These are phyloP conservation scores for Germaria angustata DNA, from an alignment of 2,888 invertebrate genomes.

Conservation along the genomic window DNA sequence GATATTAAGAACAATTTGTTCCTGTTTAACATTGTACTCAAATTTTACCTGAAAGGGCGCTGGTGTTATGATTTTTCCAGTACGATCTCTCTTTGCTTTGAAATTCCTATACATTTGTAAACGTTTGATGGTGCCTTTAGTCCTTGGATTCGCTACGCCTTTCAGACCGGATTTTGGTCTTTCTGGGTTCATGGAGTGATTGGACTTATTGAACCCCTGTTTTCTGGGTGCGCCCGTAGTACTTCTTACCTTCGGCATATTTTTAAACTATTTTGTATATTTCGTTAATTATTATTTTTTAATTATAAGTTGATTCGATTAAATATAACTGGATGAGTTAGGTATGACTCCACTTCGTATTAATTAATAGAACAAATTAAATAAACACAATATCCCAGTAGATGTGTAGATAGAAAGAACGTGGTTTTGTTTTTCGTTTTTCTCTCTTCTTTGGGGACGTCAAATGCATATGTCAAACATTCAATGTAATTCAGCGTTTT, in stretches of 20 bases:
- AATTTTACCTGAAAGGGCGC: slow-evolving; percentile 92
- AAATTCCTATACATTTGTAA: slow-evolving; percentile 99
- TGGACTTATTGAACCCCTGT: slow-evolving; percentile 91
- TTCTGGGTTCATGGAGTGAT: slow-evolving; percentile 97
- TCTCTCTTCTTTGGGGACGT: not conserved
- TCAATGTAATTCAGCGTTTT: not conserved
- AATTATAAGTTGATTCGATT: not conserved
- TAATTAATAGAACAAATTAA: not conserved
- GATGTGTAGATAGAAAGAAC: slow-evolving; percentile 27
- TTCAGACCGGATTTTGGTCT: slow-evolving; percentile 88
- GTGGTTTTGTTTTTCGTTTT: slow-evolving; percentile 45
- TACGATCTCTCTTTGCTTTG: slow-evolving; percentile 94
- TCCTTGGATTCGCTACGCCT: slow-evolving; percentile 91
- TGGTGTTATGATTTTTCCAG: slow-evolving; percentile 93
- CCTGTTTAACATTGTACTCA: not conserved
- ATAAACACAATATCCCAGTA: not conserved
- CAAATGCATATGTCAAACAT: slow-evolving; percentile 13
- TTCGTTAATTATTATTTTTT: not conserved
- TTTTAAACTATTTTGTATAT: slow-evolving; percentile 53
- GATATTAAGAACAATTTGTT: not conserved
- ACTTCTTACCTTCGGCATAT: slow-evolving; percentile 89
- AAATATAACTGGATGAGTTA: not conserved
- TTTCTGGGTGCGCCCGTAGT: slow-evolving; percentile 88
- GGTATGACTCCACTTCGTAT: not conserved
- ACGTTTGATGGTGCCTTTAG: slow-evolving; percentile 96